Conservation (phyloP, 1,140 invertebrate species). For the Zaprionus gabonicus region DNA sequence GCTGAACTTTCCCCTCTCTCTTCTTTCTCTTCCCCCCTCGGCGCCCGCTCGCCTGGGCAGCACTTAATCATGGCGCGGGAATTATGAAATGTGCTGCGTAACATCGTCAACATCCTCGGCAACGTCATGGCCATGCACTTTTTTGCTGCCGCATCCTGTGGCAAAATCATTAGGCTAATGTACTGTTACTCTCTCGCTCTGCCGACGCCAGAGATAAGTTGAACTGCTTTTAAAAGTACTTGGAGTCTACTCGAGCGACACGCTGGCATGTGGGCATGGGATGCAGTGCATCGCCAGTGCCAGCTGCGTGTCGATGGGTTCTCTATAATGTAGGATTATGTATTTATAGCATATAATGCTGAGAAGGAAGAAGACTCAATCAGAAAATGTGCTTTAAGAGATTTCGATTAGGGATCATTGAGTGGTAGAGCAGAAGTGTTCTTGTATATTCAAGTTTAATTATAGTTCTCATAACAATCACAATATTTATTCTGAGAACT, state of each 20-base stretch:
- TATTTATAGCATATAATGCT: neutral
- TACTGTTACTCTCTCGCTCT: constrained; percentile 43
- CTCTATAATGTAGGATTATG: neutral
- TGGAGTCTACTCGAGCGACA: neutral
- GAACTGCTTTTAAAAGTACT: constrained; percentile 13
- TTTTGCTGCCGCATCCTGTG: constrained; percentile 16
- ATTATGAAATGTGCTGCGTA: constrained; percentile 82
- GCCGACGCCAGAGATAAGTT: constrained; percentile 28
- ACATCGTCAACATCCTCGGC: constrained; percentile 39
- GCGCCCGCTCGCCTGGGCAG: neutral
- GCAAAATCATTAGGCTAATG: constrained; percentile 76
- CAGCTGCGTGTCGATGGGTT: neutral
- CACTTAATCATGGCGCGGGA: constrained; percentile 75
- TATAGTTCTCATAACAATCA: too few relatives aligned
- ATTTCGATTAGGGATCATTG: too few relatives aligned
- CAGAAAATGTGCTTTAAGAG: neutral
- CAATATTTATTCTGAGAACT: too few relatives aligned
- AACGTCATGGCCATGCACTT: constrained; percentile 25
- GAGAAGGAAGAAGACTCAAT: neutral
- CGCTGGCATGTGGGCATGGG: neutral
- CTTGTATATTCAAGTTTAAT: too few relatives aligned
- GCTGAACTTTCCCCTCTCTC: constrained; percentile 9
- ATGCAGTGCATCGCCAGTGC: neutral
- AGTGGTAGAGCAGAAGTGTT: too few relatives aligned
- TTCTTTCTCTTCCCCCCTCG: neutral